Conservation (phyloP, 2,888 invertebrate genomes). For the Eurois occulta region DNA sequence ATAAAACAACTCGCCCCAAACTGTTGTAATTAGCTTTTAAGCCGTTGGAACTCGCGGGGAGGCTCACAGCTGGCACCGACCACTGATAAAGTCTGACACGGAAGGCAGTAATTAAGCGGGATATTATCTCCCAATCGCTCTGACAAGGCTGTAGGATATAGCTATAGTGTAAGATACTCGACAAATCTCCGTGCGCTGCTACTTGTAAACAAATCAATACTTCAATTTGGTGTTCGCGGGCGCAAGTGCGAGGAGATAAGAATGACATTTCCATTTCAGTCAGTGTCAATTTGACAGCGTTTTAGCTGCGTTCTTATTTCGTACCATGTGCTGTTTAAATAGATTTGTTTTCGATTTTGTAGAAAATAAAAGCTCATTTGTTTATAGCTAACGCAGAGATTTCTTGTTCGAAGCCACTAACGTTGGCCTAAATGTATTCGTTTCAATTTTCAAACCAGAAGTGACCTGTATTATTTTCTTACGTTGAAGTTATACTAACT, state of each 20-base stretch:
- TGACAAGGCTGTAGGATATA: constrained; percentile 85
- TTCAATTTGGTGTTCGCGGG: constrained; percentile 79
- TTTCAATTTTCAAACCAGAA: background rate
- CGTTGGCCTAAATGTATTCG: background rate
- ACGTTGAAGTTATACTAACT: background rate
- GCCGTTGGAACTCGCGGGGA: constrained; percentile 80
- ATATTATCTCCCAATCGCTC: constrained; percentile 87
- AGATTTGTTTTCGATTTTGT: background rate
- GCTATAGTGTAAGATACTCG: constrained; percentile 77
- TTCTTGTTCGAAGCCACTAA: background rate
- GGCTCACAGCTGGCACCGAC: constrained; percentile 82
- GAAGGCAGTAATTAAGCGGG: constrained; percentile 85
- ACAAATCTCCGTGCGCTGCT: constrained; percentile 74
- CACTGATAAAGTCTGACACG: constrained; percentile 86
- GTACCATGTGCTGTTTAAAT: background rate
- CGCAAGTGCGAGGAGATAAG: constrained; percentile 67
- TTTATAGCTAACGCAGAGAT: background rate
- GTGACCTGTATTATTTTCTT: background rate
- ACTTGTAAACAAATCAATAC: constrained; percentile 90
- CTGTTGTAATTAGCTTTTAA: constrained; percentile 84
- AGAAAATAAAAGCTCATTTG: background rate
- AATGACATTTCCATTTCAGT: constrained; percentile 43
- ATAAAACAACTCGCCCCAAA: constrained; percentile 85
- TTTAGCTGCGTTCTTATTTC: constrained; percentile 27
- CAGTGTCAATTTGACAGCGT: constrained; percentile 60